Evolutionary conservation across 2,888 invertebrate genomes (phyloP).

Genomic region (Spilarctia lutea): DNA sequence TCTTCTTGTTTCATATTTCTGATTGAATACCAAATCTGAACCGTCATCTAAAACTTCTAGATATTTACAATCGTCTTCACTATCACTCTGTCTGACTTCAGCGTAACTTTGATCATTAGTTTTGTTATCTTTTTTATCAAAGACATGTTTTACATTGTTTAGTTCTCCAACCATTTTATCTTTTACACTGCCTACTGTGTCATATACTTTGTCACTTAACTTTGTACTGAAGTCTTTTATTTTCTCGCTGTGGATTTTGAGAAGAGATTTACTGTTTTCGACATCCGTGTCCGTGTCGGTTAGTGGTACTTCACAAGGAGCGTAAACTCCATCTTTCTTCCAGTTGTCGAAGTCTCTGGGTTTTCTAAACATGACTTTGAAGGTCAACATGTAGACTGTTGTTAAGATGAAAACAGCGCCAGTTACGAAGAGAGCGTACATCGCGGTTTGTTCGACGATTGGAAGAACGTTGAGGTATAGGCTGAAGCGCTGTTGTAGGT

Average conservation of each 20-base stretch:
- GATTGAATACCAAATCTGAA: constrained; percentile 54
- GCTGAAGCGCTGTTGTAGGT: constrained; percentile 88
- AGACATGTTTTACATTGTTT: constrained; percentile 64
- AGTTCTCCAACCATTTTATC: constrained; percentile 63
- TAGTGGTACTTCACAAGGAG: constrained; percentile 77
- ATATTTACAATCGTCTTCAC: constrained; percentile 76
- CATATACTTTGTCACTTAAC: constrained; percentile 72
- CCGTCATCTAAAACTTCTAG: constrained; percentile 81
- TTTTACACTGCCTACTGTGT: constrained; percentile 71
- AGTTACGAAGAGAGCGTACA: constrained; percentile 85
- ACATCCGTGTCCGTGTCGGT: constrained; percentile 61
- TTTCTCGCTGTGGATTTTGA: constrained; percentile 61
- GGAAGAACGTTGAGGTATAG: constrained; percentile 92
- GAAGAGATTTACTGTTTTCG: constrained; percentile 51
- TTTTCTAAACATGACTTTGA: constrained; percentile 76
- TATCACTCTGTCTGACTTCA: constrained; percentile 67
- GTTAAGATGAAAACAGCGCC: constrained; percentile 83
- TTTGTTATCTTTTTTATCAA: constrained; percentile 57
- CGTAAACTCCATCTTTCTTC: constrained; percentile 64
- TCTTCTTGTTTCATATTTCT: constrained; percentile 41
- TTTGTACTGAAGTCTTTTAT: constrained; percentile 68
- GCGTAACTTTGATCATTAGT: constrained; percentile 61
- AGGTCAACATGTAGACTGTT: constrained; percentile 78
- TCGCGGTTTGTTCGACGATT: constrained; percentile 84
- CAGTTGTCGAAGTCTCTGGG: constrained; percentile 50